A percentile compares a stretch with the other conserved stretches of the same genome.
phyloP scores from a whole-genome alignment of 2,113 vertebrate species.

The Setophaga kirtlandii region DNA sequence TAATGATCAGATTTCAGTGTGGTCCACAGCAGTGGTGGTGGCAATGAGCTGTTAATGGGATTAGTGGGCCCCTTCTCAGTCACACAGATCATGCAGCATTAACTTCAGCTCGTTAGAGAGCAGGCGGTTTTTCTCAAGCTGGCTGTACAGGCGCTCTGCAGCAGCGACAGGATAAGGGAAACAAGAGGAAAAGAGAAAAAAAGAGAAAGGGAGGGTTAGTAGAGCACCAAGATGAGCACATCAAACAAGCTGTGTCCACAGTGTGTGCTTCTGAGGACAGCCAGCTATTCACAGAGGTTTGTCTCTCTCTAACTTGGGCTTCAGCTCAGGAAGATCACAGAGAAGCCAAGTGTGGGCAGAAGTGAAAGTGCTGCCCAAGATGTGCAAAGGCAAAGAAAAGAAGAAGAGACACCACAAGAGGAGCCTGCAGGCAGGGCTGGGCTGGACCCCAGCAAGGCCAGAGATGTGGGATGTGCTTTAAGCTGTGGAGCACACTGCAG shows the following conservation, averaged over 20 bases:
- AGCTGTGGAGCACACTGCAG: neutral
- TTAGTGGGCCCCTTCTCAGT: conserved; percentile 74
- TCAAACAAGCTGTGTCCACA: neutral
- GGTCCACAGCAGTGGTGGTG: conserved; percentile 59
- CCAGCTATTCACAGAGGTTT: neutral
- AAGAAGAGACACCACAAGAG: neutral
- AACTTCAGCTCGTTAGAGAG: conserved; percentile 82
- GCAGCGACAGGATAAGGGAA: conserved; percentile 21
- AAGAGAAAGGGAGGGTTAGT: conserved; percentile 74
- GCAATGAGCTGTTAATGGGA: conserved; percentile 32
- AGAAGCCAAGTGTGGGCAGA: neutral
- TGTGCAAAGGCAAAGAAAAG: neutral
- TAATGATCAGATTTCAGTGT: conserved; percentile 39
- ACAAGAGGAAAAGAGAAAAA: conserved; percentile 57
- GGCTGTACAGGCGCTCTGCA: conserved; percentile 79
- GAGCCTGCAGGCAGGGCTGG: neutral
- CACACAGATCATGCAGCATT: conserved; percentile 82
- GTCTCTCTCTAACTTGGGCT: neutral
- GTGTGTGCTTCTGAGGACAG: neutral
- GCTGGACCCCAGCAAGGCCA: neutral
- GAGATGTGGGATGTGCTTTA: neutral
- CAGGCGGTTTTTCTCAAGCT: conserved; percentile 80
- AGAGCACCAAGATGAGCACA: neutral
- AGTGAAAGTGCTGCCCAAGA: neutral
- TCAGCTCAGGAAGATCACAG: neutral